These are phyloP conservation scores for Platerodrilus igneus DNA, from an alignment of 2,888 invertebrate species.

Conservation along the genomic window DNA sequence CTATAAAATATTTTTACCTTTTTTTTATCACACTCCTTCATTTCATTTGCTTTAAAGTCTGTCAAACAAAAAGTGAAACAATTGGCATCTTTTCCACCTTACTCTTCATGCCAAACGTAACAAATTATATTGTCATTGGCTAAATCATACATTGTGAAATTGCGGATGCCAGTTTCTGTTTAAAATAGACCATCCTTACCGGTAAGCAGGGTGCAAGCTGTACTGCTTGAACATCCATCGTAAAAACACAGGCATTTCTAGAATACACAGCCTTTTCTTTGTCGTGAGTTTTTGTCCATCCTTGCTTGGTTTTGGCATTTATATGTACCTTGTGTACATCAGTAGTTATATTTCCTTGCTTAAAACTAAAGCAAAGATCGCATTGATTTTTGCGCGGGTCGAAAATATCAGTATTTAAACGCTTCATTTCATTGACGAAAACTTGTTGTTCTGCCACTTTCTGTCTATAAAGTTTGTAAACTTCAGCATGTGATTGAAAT, in stretches of 20 bases:
- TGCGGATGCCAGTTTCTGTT: slow-evolving; percentile 22
- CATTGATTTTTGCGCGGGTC: too few relatives aligned
- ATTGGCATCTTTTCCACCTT: slow-evolving; percentile 22
- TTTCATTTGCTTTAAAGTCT: slow-evolving; percentile 16
- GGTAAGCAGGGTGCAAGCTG: slow-evolving; percentile 20
- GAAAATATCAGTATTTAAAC: too few relatives aligned
- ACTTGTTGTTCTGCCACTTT: too few relatives aligned
- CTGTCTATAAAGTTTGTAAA: too few relatives aligned
- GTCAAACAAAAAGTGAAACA: slow-evolving; percentile 18
- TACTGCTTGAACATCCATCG: slow-evolving; percentile 26
- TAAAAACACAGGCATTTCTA: slow-evolving; percentile 16
- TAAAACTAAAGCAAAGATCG: too few relatives aligned
- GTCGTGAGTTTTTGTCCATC: too few relatives aligned
- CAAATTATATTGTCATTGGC: slow-evolving; percentile 19
- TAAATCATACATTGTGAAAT: slow-evolving; percentile 15
- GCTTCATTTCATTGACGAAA: too few relatives aligned
- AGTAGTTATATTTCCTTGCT: too few relatives aligned
- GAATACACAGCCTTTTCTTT: slow-evolving; percentile 15
- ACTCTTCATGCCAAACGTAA: slow-evolving; percentile 27
- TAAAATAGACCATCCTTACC: slow-evolving; percentile 20
- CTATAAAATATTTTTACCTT: slow-evolving; percentile 22
- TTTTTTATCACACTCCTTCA: too few relatives aligned
- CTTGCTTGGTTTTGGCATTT: too few relatives aligned
- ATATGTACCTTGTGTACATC: too few relatives aligned
- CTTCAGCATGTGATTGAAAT: too few relatives aligned